Evolutionary conservation across 2,797 vertebrate genomes (phyloP), one percentile per base, ranked within the genome.

Genomic region (Acipenser oxyrinchus): DNA sequence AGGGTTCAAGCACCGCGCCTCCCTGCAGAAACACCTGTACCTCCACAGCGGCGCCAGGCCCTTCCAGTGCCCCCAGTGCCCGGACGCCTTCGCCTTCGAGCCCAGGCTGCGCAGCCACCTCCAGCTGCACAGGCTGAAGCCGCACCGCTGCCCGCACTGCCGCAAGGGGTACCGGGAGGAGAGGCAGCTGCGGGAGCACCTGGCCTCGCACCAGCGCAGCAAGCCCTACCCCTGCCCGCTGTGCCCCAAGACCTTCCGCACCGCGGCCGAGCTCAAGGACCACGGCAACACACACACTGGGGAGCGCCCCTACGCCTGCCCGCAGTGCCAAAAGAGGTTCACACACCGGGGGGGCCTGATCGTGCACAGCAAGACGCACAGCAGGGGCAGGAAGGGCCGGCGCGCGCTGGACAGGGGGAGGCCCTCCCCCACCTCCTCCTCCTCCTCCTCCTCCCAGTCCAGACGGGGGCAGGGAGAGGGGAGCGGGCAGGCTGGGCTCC

Each of bases 21-120:
- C 23, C 23, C 23, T 37, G 23, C 23, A 37, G 23, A 37, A 4
- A 4, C 90, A 91, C 76, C 79, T 84, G 8, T 87, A 87, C 53
- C 75, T 88, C 60, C 90, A 91, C 15, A 89, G 88, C 0, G 89
- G 89, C 9, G 90, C 90, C 71, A 83, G 84, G 60, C 89, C 90
- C 0, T 90, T 81, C 71, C 79, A 76, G 48, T 91, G 88, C 68
- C 23, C 70, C 1, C 81, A 88, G 57, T 91, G 89, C 62, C 84
- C 75, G 15, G 87, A 77, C 79, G 79, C 80, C 18, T 91, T 90
- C 55, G 86, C 81, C 70, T 88, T 89, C 69, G 84, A 84, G 10
- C 90, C 88, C 0, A 90, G 89, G 71, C 76, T 91, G 65, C 86
- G 85, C 51, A 81, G 86, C 18, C 90, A 91, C 64, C 76, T 84